Evolutionary conservation across 2,113 vertebrate genomes (phyloP).

Genomic region (Serinus canaria): DNA sequence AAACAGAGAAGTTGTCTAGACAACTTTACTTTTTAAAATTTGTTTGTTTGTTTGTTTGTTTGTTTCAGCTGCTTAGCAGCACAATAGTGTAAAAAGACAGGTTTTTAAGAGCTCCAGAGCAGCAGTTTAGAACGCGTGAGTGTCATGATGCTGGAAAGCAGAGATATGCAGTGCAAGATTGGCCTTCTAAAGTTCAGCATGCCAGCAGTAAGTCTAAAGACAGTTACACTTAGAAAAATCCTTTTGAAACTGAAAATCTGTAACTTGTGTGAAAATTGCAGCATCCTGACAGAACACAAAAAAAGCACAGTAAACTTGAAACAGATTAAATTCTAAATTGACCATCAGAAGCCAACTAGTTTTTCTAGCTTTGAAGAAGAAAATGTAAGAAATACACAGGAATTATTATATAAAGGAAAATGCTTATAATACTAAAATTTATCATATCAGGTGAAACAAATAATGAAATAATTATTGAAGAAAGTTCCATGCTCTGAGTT

Average conservation of each 20-base stretch:
- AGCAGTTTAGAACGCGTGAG: background rate
- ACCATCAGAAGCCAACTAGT: background rate
- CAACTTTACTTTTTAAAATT: background rate
- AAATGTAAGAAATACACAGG: background rate
- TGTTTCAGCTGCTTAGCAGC: background rate
- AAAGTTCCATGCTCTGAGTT: background rate
- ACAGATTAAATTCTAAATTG: background rate
- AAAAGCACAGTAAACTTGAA: background rate
- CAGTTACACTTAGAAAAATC: background rate
- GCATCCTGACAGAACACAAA: background rate
- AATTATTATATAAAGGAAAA: background rate
- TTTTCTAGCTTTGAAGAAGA: background rate
- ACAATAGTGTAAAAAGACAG: background rate
- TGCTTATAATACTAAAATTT: background rate
- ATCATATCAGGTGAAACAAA: background rate
- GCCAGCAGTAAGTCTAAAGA: background rate
- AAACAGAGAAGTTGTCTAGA: background rate
- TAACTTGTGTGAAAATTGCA: background rate
- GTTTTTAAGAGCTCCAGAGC: background rate
- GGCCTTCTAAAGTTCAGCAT: background rate
- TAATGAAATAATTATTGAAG: background rate
- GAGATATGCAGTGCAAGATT: background rate
- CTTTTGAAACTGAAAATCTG: background rate
- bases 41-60: background rate
- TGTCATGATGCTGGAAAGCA: background rate